phyloP scores from a whole-genome alignment of 2,888 invertebrate genomes.

The Unio delphinus region DNA sequence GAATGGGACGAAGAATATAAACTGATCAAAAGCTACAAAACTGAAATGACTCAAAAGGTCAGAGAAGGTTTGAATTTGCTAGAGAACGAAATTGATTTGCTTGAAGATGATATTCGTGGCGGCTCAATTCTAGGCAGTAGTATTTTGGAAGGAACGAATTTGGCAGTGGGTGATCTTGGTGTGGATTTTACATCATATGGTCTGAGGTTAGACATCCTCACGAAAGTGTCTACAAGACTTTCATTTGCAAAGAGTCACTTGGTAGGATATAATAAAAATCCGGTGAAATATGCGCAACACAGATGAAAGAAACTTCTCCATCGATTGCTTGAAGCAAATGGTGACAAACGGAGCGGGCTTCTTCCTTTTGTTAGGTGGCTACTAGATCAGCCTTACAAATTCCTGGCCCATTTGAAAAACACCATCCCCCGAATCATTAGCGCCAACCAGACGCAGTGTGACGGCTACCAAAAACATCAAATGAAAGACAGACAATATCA shows the following conservation, averaged over 20 bases:
- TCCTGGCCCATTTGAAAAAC: conserved; percentile 22
- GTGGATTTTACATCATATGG: conserved; percentile 1
- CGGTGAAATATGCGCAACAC: conserved; percentile 20
- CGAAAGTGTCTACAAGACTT: neutral
- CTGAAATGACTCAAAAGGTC: conserved; percentile 22
- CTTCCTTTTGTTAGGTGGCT: conserved; percentile 22
- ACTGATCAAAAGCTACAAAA: conserved; percentile 15
- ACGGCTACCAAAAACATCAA: conserved; percentile 32
- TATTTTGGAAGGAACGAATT: too few species aligned
- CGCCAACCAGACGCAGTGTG: conserved; percentile 42
- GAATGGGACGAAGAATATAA: conserved; percentile 34
- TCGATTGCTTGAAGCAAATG: conserved; percentile 15
- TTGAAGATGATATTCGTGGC: neutral
- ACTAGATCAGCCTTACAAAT: conserved; percentile 32
- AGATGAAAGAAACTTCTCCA: conserved; percentile 32
- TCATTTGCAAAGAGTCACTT: neutral
- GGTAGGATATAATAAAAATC: conserved; percentile 20
- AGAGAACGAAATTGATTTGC: conserved; percentile 16
- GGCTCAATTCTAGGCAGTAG: neutral
- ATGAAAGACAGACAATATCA: conserved; percentile 24
- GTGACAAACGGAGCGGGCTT: conserved; percentile 16
- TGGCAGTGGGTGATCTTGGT: neutral
- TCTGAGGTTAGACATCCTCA: neutral
- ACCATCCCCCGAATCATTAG: conserved; percentile 45
- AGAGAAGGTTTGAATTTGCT: conserved; percentile 25